A percentile compares a stretch with the other conserved stretches of the same genome.
phyloP scores from a whole-genome alignment of 53 echinoderm and acorn worm genomes.

The Patiria pectinifera region DNA sequence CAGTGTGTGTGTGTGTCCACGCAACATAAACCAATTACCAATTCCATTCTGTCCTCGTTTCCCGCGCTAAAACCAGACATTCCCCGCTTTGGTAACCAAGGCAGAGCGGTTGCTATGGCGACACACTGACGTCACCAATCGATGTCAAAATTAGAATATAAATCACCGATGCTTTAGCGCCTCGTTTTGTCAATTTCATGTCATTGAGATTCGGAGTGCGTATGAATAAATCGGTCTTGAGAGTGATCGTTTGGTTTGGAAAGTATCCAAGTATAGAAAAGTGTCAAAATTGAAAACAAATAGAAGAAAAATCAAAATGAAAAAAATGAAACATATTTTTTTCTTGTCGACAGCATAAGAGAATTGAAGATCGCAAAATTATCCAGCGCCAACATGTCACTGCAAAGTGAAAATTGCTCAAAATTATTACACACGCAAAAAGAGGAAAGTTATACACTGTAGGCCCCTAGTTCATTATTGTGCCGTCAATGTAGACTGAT shows the following conservation, averaged over 20 bases:
- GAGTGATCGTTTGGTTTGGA: no score
- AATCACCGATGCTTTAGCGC: background rate
- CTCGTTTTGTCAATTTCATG: background rate
- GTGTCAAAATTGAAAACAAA: background rate
- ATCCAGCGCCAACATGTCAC: no score
- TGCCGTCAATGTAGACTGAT: no score
- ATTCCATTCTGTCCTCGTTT: background rate
- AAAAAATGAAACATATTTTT: no score
- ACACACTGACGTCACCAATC: slow-evolving; percentile 33
- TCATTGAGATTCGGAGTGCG: background rate
- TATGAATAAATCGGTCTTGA: background rate
- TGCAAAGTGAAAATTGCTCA: no score
- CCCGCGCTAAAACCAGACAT: background rate
- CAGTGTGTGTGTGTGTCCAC: background rate
- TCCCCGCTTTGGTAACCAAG: slow-evolving; percentile 12
- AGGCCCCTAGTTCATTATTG: no score
- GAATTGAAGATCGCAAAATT: no score
- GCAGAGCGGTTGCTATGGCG: slow-evolving; percentile 34
- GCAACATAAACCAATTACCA: background rate
- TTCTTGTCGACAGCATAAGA: no score
- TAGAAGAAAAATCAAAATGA: no score
- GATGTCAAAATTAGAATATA: background rate
- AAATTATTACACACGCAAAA: no score
- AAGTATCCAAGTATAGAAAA: no score
- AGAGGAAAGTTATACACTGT: no score